phyloP scores from a whole-genome alignment of 2,113 vertebrate genomes.

The Cyanistes caeruleus region DNA sequence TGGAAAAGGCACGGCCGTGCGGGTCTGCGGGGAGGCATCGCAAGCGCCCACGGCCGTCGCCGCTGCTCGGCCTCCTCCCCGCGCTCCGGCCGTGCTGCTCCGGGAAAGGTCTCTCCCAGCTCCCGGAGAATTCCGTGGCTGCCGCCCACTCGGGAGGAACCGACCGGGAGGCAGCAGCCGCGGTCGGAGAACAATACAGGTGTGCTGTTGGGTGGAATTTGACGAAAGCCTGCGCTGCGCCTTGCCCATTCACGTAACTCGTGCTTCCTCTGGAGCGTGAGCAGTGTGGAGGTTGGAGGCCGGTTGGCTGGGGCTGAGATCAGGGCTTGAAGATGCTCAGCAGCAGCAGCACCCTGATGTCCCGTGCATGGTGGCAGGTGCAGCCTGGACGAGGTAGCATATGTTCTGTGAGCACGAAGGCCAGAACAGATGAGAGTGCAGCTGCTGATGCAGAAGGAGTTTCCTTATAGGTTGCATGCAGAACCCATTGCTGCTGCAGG shows the following conservation, averaged over 20 bases:
- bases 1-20: not conserved
- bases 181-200: not conserved
- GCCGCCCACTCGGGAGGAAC: not conserved
- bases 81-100: not conserved
- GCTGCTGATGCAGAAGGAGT: not conserved
- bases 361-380: not conserved
- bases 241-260: rapidly evolving
- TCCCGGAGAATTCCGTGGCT: not conserved
- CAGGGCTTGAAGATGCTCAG: not conserved
- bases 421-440: not conserved
- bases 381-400: not conserved
- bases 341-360: not conserved
- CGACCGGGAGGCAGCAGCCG: not conserved
- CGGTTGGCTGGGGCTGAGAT: no score
- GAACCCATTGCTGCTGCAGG: not conserved
- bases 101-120: not conserved
- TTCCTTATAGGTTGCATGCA: not conserved
- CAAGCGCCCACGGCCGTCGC: no score
- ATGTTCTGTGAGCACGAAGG: rapidly evolving
- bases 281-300: not conserved
- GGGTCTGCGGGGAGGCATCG: not conserved
- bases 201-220: not conserved
- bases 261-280: not conserved
- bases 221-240: not conserved
- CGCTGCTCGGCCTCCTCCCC: not conserved